Conservation (phyloP, 2,113 vertebrate genomes). For the Leptobrachium leishanense region DNA sequence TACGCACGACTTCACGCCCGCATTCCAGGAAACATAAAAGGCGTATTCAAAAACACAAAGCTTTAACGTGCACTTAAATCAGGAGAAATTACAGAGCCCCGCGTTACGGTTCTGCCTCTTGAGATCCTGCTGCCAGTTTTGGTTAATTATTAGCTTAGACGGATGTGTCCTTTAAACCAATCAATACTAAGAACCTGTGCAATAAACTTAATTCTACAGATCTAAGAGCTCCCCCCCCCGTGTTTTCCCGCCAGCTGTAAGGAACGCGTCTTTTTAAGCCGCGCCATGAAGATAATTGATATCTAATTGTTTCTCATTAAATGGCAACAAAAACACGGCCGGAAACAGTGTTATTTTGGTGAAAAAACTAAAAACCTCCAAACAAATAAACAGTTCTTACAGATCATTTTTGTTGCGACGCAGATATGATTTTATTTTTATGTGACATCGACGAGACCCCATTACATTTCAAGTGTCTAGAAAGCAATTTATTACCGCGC, state of each 20-base stretch:
- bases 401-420: not conserved
- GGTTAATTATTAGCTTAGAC: not conserved
- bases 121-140: not conserved
- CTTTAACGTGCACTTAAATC: too few species aligned
- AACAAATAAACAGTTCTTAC: not conserved
- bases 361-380: too few species aligned
- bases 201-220: constrained; percentile 13
- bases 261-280: constrained; percentile 10
- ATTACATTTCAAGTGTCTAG: not conserved
- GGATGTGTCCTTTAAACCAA: constrained; percentile 1
- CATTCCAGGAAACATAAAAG: too few species aligned
- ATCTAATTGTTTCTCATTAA: constrained; percentile 34
- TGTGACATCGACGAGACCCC: not conserved
- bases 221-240: not conserved
- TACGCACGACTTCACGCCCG: too few species aligned
- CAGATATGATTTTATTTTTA: constrained; percentile 6
- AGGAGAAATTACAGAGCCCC: too few species aligned
- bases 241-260: not conserved
- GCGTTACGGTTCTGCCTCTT: not conserved
- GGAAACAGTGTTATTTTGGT: constrained; percentile 1
- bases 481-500: not conserved
- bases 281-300: constrained; percentile 30
- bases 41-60: too few species aligned
- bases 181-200: constrained; percentile 7
- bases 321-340: constrained; percentile 8